Base-by-base conservation (phyloP, 2,113 vertebrate genomes). In the Microtus ochrogaster region DNA sequence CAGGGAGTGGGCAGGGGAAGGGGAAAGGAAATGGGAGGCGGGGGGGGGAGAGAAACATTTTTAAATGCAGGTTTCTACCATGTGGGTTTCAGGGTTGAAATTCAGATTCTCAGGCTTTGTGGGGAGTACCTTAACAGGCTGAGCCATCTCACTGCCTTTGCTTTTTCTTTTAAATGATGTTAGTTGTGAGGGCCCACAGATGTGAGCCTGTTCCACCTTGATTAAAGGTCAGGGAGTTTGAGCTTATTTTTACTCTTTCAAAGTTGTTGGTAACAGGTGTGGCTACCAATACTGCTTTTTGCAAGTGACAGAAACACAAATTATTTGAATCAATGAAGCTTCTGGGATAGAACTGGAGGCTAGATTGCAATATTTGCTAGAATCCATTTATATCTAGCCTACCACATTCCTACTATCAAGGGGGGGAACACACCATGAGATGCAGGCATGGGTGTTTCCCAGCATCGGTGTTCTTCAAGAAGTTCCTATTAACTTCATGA, bases 401-500 rank as follows among this genome's bases (percentile, higher is more conserved):
- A 58, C 8, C 36, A 24, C 21, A 81, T 92, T 86, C 17, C 74
- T 82, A 44, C 14, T 36, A 33, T 41, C 61, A 81, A 41, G 63
- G 28, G 12, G 12, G 12, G 9, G 8, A 2, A 2, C 74, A 30
- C 72, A 52, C 82, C 61, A 17, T 39, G 89, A 95, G 36, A 86
- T 36, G 28, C 9, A 17, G 28, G 5, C 11, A 0, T 63, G 30
- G 1, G 5, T 85, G 22, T 83, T 92, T 94, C 52, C 26, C 66
- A 44, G 70, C 30, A 22, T 63, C 21, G 49, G 81, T 90, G 24
- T 33, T 66, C n/a, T n/a, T 82, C 58, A 26, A 86, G 74, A 92
- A 82, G n/a, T 94, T 72, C 19, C 28, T 88, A 5, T 58, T 47
- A 90, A n/a, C 63, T 94, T 47, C 92, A 61, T 68, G 73, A 90